Conservation (phyloP, 2,113 vertebrate species). For the Mionectes macconnelli region DNA sequence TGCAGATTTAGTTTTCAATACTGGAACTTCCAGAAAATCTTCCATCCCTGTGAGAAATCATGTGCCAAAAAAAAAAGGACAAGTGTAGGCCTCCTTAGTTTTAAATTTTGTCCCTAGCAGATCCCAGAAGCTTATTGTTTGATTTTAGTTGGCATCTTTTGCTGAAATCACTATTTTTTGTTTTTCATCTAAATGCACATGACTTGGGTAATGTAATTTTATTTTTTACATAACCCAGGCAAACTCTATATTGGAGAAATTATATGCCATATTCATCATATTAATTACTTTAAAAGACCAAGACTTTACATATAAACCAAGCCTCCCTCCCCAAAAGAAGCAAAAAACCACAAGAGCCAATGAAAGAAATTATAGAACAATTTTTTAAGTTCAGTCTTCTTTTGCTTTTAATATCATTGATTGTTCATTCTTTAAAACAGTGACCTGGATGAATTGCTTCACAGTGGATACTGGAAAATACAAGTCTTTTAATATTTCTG, state of each 20-base stretch:
- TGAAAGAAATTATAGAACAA: not conserved
- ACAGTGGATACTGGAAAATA: not conserved
- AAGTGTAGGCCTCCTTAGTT: not conserved
- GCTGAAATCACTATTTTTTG: not conserved
- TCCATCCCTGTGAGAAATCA: not conserved
- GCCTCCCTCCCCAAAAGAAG: rapidly evolving
- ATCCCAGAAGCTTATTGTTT: not conserved
- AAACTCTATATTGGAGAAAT: not conserved
- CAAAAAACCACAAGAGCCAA: not conserved
- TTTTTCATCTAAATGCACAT: not conserved
- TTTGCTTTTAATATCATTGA: not conserved
- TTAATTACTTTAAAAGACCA: not conserved
- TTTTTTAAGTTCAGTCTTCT: not conserved
- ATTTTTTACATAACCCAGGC: not conserved
- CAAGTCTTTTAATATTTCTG: not conserved
- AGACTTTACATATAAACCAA: not conserved
- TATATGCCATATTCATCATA: not conserved
- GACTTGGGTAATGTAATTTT: not conserved
- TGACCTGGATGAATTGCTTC: not conserved
- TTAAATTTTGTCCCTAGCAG: not conserved
- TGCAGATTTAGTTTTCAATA: not conserved
- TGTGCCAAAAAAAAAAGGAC: not conserved
- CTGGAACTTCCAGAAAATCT: not conserved
- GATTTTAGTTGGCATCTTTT: not conserved
- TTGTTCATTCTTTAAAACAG: not conserved